Evolutionary conservation across 2,888 invertebrate genomes (phyloP), one percentile per base, ranked within the genome.

Genomic region (Nycteola revayana): DNA sequence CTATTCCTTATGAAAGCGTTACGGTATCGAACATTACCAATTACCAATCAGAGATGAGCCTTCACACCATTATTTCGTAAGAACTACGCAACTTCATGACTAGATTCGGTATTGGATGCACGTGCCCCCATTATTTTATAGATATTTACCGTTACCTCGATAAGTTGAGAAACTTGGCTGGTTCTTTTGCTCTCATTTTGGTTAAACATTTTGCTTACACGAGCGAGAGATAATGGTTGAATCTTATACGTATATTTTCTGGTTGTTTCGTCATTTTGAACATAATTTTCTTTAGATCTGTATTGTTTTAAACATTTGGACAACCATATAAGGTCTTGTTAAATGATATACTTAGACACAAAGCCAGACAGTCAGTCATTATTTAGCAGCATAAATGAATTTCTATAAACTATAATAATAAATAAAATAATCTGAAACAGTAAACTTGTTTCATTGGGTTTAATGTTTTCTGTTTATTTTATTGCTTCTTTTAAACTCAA

Each of bases 121-220:
- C 41, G 38, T 67, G 69, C 65, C 67, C 64, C 65, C 73, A 66
- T 70, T 79, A 65, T 60, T 66, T 63, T 55, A 63, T 64, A 60
- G 53, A 63, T 56, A 46, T 61, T 61, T 36, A 57, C 57, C 59
- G 57, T 57, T 57, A 66, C 66, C 54, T 59, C 63, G 67, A 60
- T 66, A 66, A 38, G 59, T 69, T 65, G 62, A 62, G 65, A 56
- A 68, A 66, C 55, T 58, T 58, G 57, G 56, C 51, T 55, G 55
- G 44, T 49, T 56, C 47, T 45, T 43, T 38, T 46, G 50, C 42
- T 57, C 49, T 45, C 54, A 50, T 58, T 63, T 58, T 37, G 47
- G 39, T 47, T 45, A 49, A 42, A 45, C 44, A 60, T 49, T 50
- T 46, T 23, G 23, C 31, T 24, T 38, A 37, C 27, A 28, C 9